phyloP scores from a whole-genome alignment of 2,888 invertebrate genomes.

The Cantharis lateralis region DNA sequence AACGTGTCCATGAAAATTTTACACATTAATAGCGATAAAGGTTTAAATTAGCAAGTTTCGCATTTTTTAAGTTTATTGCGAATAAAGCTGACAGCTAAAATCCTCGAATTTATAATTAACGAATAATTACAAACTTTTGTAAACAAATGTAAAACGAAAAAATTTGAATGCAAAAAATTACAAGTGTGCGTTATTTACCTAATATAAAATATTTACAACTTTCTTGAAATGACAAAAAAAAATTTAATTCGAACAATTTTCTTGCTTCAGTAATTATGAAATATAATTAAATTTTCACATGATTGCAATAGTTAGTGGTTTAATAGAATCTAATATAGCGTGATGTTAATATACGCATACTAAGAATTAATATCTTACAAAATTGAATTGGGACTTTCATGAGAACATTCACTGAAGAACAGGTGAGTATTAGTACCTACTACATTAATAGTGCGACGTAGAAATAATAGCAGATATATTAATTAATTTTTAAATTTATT shows the following conservation, averaged over 20 bases:
- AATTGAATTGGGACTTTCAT: background rate
- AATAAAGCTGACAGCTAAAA: background rate
- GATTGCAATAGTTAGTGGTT: background rate
- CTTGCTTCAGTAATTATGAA: background rate
- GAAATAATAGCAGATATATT: too few species aligned
- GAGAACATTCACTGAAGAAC: background rate
- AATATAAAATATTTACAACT: background rate
- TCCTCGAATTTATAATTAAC: conserved; percentile 1
- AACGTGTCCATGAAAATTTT: background rate
- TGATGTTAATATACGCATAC: background rate
- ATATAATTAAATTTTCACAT: background rate
- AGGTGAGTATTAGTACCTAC: background rate
- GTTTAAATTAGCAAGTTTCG: conserved; percentile 1
- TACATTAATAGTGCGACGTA: background rate
- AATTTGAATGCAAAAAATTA: background rate
- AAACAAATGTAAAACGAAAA: background rate
- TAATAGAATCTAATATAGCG: background rate
- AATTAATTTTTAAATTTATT: background rate
- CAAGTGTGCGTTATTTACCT: background rate
- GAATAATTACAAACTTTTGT: conserved; percentile 1
- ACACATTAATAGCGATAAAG: background rate
- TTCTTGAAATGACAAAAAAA: background rate
- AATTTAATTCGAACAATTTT: background rate
- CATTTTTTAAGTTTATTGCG: conserved; percentile 2
- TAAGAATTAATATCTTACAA: background rate